These are phyloP conservation scores for Chaenogobius annularis DNA, from an alignment of 2,113 vertebrate species.

Conservation along the genomic window DNA sequence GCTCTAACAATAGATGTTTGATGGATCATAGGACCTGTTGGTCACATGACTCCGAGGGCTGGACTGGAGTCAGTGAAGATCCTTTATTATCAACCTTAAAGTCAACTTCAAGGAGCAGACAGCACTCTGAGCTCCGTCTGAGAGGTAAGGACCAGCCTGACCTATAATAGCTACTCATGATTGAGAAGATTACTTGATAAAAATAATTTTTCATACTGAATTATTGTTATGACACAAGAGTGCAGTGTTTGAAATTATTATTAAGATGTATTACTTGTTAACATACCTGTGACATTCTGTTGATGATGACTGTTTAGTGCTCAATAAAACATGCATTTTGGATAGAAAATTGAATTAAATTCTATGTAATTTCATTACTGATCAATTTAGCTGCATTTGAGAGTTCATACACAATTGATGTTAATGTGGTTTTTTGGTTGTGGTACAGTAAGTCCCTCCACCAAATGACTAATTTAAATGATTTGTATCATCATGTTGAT, in stretches of 20 bases:
- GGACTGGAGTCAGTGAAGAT: constrained; percentile 53
- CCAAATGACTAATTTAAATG: neutral
- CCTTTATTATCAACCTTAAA: constrained; percentile 59
- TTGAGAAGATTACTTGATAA: neutral
- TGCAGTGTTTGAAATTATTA: neutral
- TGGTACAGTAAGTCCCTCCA: neutral
- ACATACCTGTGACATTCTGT: neutral
- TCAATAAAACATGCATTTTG: neutral
- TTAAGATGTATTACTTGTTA: too few relatives aligned
- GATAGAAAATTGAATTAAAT: neutral
- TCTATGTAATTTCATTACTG: neutral
- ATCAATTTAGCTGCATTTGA: neutral
- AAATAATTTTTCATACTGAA: neutral
- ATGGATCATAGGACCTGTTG: constrained; percentile 52
- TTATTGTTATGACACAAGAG: too few relatives aligned
- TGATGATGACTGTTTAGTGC: neutral
- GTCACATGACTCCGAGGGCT: constrained; percentile 72
- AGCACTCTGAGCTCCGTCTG: constrained; percentile 44
- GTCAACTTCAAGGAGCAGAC: constrained; percentile 49
- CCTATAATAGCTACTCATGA: too few relatives aligned
- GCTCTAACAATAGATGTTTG: constrained; percentile 73
- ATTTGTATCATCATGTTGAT: neutral
- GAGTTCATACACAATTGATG: neutral
- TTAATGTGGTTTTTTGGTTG: neutral
- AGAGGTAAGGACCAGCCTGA: constrained; percentile 61